Evolutionary conservation across 2,888 invertebrate species (phyloP), one percentile per base, ranked within the genome.

Genomic region (Beris morrisii): DNA sequence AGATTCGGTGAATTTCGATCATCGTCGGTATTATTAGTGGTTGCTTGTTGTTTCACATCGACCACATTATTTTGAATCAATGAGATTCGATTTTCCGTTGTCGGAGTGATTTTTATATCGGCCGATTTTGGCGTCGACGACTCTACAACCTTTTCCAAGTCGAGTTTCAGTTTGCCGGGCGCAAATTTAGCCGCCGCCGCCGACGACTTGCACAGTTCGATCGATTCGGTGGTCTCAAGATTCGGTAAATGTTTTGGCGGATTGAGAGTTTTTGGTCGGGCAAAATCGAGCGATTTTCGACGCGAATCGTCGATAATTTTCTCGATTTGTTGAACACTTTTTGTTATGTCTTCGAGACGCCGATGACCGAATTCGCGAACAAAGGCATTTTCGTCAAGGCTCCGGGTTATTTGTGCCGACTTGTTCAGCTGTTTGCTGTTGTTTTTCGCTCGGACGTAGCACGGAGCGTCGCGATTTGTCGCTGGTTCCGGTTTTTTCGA

Each of bases 321-420:
- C 44, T 79, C 77, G 32, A 78, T 76, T 73, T 80, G 70, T 67
- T 76, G 74, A 30, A 73, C 74, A 71, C 78, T 76, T 67, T 75
- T 74, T 5, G 74, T 71, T 46, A 78, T 70, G 63, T 79, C 79
- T 38, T 76, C 76, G 46, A 79, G 63, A 30, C 79, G 76, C 57
- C 79, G 79, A 28, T 77, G 73, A 0, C 86, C 86, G 71, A 88
- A 89, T 74, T 89, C 89, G 69, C 88, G 86, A 2, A 87, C 82
- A 72, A 91, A 90, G 11, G 88, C 89, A 70, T 88, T 88, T 73
- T 90, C 90, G 76, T 90, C 90, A 64, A 90, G 77, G 0, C 90
- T 90, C 31, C 89, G 81, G 0, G 89, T 88, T 50, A 81, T 80
- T 74, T 86, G 88, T 63, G 82, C 80, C 0, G 87, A 84, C 70